A percentile compares a stretch with the other conserved stretches of the same genome.
These are phyloP conservation scores for Sitta europaea DNA, from an alignment of 2,113 vertebrate genomes.

Conservation along the genomic window DNA sequence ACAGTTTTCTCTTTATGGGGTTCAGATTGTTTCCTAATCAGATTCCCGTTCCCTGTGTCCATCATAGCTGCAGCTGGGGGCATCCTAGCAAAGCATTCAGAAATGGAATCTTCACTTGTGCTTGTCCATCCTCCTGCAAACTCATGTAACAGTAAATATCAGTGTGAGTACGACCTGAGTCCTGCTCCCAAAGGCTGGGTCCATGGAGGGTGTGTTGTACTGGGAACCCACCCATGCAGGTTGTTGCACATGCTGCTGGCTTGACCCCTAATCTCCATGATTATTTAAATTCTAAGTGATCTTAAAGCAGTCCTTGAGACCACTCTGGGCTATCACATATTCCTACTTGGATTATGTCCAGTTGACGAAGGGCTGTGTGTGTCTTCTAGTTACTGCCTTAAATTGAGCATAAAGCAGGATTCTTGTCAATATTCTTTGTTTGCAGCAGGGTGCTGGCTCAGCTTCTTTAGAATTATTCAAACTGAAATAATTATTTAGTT, in stretches of 20 bases:
- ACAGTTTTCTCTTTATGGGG: not conserved
- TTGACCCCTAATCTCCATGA: not conserved
- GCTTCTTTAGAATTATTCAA: not conserved
- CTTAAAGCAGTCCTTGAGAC: not conserved
- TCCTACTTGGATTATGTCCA: not conserved
- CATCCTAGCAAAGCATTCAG: not conserved
- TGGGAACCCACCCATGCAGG: not conserved
- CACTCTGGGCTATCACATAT: not conserved
- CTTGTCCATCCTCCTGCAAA: not conserved
- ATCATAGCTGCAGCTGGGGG: not conserved
- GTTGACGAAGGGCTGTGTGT: not conserved
- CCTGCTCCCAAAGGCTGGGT: not conserved
- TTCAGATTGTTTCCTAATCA: not conserved
- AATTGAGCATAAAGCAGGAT: not conserved
- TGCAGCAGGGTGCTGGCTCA: not conserved
- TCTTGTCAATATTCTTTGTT: not conserved
- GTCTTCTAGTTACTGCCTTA: not conserved
- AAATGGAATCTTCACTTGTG: not conserved
- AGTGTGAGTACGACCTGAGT: not conserved
- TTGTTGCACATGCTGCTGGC: not conserved
- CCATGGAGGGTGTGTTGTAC: accelerated
- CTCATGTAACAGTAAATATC: not conserved
- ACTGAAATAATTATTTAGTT: not conserved
- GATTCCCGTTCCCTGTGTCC: not conserved
- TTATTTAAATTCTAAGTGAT: not conserved